phyloP scores from a whole-genome alignment of 2,797 vertebrate genomes.

The Pseudochirops cupreus region DNA sequence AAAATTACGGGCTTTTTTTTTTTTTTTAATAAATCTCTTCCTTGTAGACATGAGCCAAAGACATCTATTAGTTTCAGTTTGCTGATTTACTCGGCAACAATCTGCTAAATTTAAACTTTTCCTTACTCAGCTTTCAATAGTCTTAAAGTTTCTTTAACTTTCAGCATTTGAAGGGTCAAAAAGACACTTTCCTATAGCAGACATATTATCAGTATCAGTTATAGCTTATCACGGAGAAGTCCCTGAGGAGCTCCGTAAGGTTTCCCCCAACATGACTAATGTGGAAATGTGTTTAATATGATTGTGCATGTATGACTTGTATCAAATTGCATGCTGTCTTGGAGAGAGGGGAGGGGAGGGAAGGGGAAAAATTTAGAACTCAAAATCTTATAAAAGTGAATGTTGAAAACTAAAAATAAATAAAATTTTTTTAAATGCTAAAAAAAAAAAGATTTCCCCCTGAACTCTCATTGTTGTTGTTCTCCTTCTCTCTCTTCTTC shows the following conservation, averaged over 20 bases:
- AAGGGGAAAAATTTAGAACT: too few species aligned
- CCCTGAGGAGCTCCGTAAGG: background rate
- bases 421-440: too few species aligned
- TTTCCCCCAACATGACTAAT: background rate
- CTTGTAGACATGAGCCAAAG: background rate
- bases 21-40: background rate
- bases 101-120: background rate
- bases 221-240: background rate
- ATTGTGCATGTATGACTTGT: too few species aligned
- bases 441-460: too few species aligned
- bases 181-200: background rate
- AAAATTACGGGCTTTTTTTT: background rate
- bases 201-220: rapidly evolving
- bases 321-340: too few species aligned
- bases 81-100: background rate
- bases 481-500: too few species aligned
- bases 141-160: background rate
- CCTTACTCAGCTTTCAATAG: background rate
- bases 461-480: background rate
- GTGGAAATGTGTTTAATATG: too few species aligned
- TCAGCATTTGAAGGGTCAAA: background rate
- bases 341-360: too few species aligned
- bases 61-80: background rate
- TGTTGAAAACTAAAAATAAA: too few species aligned
- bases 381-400: too few species aligned